phyloP scores from a whole-genome alignment of 2,113 vertebrate genomes.

The Cynoglossus semilaevis region DNA sequence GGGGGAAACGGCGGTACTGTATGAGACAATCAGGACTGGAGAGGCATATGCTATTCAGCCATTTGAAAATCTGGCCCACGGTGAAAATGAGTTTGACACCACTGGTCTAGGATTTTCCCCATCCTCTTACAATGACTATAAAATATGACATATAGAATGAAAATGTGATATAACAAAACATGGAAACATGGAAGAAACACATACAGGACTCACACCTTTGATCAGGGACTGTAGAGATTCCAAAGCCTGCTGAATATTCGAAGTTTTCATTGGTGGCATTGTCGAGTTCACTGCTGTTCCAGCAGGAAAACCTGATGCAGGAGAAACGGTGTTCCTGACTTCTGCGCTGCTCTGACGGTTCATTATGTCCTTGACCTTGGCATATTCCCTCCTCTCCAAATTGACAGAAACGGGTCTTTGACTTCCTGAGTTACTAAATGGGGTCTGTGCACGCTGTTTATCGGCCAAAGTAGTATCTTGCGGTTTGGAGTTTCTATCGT shows the following conservation, averaged over 20 bases:
- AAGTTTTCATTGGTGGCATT: slow-evolving; percentile 31
- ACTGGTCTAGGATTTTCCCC: too few relatives aligned
- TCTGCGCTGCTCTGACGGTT: slow-evolving; percentile 82
- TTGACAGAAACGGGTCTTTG: slow-evolving; percentile 11
- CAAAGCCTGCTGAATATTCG: slow-evolving; percentile 80
- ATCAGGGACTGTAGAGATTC: slow-evolving; percentile 76
- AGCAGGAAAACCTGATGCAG: slow-evolving; percentile 65
- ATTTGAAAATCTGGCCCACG: too few relatives aligned
- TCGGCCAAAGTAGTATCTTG: background rate
- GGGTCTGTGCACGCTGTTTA: slow-evolving; percentile 6
- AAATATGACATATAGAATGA: too few relatives aligned
- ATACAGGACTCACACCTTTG: slow-evolving; percentile 56
- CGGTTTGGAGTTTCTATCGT: background rate
- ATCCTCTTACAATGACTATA: too few relatives aligned
- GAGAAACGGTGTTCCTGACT: slow-evolving; percentile 77
- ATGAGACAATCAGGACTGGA: too few relatives aligned
- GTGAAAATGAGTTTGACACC: too few relatives aligned
- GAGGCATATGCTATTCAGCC: too few relatives aligned
- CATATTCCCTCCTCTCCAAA: slow-evolving; percentile 50
- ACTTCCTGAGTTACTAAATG: slow-evolving; percentile 8
- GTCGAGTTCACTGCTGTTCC: slow-evolving; percentile 23
- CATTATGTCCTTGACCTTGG: slow-evolving; percentile 87
- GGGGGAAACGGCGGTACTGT: too few relatives aligned
- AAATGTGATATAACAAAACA: too few relatives aligned
- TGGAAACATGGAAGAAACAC: too few relatives aligned